Evolutionary conservation across 92 coral and sea anemone genomes (phyloP), one percentile per base, ranked within the genome.

Genomic region (Paragorgia papillata): DNA sequence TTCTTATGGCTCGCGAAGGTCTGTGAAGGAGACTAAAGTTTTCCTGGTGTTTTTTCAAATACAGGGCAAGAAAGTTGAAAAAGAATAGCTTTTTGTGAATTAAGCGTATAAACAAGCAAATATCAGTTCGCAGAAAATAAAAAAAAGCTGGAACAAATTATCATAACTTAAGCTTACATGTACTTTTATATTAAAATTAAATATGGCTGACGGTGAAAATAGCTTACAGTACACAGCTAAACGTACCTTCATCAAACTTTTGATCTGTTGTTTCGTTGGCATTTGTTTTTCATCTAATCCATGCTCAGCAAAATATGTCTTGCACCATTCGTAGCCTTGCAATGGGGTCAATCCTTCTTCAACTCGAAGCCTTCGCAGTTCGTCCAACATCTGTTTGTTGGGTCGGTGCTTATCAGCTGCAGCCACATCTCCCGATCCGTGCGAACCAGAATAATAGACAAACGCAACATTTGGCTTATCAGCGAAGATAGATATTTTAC

Each of bases 371-470:
- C 92, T 61, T 59, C 86, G 86, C 50, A 88, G 83, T 33, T 88
- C 89, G 58, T 88, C 86, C 54, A 83, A 25, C 77, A 88, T 78
- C 44, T 79, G 87, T 35, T 88, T 84, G 24, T 83, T 80, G 0
- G 87, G 89, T 41, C 97, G 85, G 73, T 92, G 97, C 62, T 83
- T 83, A 43, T 91, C 86, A 0, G 86, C 85, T 61, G 90, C 92
- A 32, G 89, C 82, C 29, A 92, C 86, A 61, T 92, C 85, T 27
- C 97, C 97, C 55, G 76, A 74, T 32, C 97, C 97, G 56, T 92
- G 97, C 46, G 91, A 78, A 24, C 97, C 97, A 15, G 97, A 88
- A 64, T 87, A 92, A 65, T 89, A 92, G 50, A 92, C 80, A 64
- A 90, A 94, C 17, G 97, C 90, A 46, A 87, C 59, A 41, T 87